A percentile compares a stretch with the other conserved stretches of the same genome.
phyloP scores from a whole-genome alignment of 1,140 invertebrate genomes.

The Geopemphigus sp. region DNA sequence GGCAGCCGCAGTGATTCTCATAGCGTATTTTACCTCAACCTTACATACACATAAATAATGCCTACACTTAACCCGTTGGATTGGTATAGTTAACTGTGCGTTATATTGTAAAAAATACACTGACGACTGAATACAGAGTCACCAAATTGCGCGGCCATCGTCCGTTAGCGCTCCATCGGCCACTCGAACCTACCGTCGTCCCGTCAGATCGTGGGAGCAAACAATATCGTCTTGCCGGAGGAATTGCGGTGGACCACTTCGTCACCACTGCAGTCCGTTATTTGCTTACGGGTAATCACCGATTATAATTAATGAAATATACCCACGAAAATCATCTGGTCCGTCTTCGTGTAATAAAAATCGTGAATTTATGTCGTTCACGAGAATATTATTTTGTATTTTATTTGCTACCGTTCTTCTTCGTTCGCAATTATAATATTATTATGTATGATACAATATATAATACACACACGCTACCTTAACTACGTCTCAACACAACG shows the following conservation, averaged over 20 bases:
- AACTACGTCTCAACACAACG: too few relatives aligned
- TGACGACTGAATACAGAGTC: neutral
- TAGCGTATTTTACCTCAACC: neutral
- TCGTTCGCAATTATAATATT: too few relatives aligned
- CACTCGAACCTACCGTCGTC: conserved; percentile 31
- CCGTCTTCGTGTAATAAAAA: too few relatives aligned
- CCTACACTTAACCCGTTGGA: conserved; percentile 16
- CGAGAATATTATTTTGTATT: too few relatives aligned
- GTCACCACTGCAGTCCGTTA: neutral
- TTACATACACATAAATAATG: too few relatives aligned
- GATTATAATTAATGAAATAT: conserved; percentile 24
- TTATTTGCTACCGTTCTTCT: too few relatives aligned
- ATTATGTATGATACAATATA: too few relatives aligned
- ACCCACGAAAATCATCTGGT: neutral
- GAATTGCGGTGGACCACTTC: too few relatives aligned
- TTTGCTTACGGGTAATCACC: conserved; percentile 41
- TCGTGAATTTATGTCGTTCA: too few relatives aligned
- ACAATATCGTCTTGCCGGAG: too few relatives aligned
- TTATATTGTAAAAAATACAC: conserved; percentile 9
- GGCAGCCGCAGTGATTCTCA: neutral
- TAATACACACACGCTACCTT: too few relatives aligned
- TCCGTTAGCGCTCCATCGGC: conserved; percentile 8
- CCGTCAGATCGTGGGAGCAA: too few relatives aligned
- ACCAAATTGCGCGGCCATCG: conserved; percentile 14
- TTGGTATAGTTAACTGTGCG: conserved; percentile 6